Percentiles rank a stretch among this genome's conserved stretches.
phyloP scores from a whole-genome alignment of 2,888 invertebrate species.

The Diplolepis rosae region DNA sequence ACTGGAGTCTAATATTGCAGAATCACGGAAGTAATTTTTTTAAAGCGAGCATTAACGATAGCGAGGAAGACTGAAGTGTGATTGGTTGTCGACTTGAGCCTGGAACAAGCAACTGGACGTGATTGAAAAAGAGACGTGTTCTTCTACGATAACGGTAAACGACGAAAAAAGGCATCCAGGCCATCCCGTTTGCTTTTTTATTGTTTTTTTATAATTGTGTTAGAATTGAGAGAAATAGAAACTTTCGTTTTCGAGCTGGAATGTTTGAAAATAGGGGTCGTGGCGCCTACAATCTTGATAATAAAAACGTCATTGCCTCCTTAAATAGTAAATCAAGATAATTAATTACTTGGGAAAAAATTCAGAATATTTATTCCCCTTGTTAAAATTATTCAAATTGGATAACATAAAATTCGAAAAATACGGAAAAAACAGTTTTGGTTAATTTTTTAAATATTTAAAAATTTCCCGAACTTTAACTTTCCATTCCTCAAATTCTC shows the following conservation, averaged over 20 bases:
- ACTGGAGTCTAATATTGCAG: constrained; percentile 13
- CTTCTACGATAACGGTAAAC: constrained; percentile 46
- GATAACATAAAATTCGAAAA: too few relatives aligned
- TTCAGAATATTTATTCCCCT: too few relatives aligned
- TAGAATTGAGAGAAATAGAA: neutral
- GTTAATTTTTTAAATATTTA: too few relatives aligned
- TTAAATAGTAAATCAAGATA: too few relatives aligned
- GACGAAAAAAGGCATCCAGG: constrained; percentile 50
- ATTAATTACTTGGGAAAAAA: too few relatives aligned
- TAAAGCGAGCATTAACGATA: constrained; percentile 19
- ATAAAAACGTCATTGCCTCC: too few relatives aligned
- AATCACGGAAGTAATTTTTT: constrained; percentile 8
- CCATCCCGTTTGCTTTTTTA: constrained; percentile 30
- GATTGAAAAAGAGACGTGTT: constrained; percentile 24
- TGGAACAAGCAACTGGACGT: constrained; percentile 14
- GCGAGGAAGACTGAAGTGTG: constrained; percentile 15
- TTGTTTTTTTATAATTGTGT: neutral
- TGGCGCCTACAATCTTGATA: too few relatives aligned
- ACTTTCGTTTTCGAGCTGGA: neutral
- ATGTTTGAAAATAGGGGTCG: neutral
- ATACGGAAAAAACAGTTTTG: too few relatives aligned
- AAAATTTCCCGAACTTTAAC: too few relatives aligned
- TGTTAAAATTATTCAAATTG: too few relatives aligned
- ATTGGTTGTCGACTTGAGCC: constrained; percentile 11
- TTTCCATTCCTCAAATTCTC: too few relatives aligned